Percentiles rank a stretch among this genome's conserved stretches.
phyloP scores from a whole-genome alignment of 2,113 vertebrate genomes.

The Ochotona princeps region DNA sequence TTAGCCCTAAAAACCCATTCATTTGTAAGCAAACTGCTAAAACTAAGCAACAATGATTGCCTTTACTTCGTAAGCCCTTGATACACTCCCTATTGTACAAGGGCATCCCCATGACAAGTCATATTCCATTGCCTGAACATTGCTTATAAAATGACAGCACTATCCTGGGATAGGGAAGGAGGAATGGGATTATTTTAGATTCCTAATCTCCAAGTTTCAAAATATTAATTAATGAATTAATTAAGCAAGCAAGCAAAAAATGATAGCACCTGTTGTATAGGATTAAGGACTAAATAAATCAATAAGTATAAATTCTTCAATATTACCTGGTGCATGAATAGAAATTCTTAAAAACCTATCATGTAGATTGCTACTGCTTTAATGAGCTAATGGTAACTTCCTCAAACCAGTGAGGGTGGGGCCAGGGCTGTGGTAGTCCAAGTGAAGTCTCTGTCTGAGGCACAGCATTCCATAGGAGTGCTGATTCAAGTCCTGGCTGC shows the following conservation, averaged over 20 bases:
- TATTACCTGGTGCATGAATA: background rate
- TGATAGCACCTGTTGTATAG: background rate
- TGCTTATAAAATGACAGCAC: constrained; percentile 77
- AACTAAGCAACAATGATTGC: constrained; percentile 74
- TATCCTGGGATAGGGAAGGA: constrained; percentile 85
- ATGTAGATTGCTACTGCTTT: background rate
- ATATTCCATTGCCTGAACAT: constrained; percentile 68
- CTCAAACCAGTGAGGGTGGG: background rate
- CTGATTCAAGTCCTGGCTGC: no score
- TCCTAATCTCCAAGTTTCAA: constrained; percentile 79
- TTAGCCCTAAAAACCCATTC: constrained; percentile 81
- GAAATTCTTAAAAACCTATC: background rate
- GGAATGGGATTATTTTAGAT: constrained; percentile 79
- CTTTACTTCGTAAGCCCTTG: constrained; percentile 82
- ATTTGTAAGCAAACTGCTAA: constrained; percentile 80
- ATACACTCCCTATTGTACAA: constrained; percentile 60
- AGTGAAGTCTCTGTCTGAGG: no score
- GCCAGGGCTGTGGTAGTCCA: no score
- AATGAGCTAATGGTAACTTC: background rate
- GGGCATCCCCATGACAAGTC: constrained; percentile 67
- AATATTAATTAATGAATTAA: constrained; percentile 51
- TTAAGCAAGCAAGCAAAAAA: constrained; percentile 70
- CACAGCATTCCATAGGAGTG: no score
- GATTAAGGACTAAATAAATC: background rate
- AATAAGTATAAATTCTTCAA: background rate